Conservation (phyloP, 1,140 invertebrate species). For the Oedothorax gibbosus region DNA sequence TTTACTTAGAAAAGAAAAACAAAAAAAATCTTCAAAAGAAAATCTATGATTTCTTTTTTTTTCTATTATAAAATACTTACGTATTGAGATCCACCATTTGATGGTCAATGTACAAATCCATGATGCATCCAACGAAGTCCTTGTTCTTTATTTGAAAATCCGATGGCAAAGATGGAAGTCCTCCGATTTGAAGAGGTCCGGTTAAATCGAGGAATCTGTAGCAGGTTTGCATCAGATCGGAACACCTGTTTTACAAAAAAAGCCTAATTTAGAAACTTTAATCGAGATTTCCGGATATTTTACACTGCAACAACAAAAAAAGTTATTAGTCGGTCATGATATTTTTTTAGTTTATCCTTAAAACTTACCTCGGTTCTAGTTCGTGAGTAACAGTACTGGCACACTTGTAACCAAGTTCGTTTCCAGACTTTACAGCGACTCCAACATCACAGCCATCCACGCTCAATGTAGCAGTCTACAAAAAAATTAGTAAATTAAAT, state of each 20-base stretch:
- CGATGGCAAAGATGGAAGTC: conserved; percentile 83
- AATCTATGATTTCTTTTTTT: background rate
- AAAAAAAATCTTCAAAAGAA: background rate
- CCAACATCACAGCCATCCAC: conserved; percentile 92
- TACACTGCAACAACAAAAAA: background rate
- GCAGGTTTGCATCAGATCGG: conserved; percentile 89
- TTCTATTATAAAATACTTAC: conserved; percentile 66
- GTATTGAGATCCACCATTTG: conserved; percentile 89
- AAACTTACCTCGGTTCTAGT: conserved; percentile 73
- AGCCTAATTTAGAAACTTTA: background rate
- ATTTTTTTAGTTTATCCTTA: background rate
- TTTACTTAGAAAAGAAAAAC: background rate
- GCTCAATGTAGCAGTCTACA: conserved; percentile 84
- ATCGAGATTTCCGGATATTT: background rate
- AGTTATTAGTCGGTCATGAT: background rate
- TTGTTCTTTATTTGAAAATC: conserved; percentile 83
- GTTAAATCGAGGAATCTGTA: conserved; percentile 95
- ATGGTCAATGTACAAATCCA: conserved; percentile 89
- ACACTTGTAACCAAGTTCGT: conserved; percentile 85
- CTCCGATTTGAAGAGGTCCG: conserved; percentile 95
- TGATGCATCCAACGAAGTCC: conserved; percentile 92
- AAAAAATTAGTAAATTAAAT: too few species aligned
- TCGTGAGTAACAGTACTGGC: conserved; percentile 79
- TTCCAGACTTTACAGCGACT: conserved; percentile 81
- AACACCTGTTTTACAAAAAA: conserved; percentile 74